Evolutionary conservation across 2,888 invertebrate species (phyloP).

Genomic region (Cerceris ruficornis): DNA sequence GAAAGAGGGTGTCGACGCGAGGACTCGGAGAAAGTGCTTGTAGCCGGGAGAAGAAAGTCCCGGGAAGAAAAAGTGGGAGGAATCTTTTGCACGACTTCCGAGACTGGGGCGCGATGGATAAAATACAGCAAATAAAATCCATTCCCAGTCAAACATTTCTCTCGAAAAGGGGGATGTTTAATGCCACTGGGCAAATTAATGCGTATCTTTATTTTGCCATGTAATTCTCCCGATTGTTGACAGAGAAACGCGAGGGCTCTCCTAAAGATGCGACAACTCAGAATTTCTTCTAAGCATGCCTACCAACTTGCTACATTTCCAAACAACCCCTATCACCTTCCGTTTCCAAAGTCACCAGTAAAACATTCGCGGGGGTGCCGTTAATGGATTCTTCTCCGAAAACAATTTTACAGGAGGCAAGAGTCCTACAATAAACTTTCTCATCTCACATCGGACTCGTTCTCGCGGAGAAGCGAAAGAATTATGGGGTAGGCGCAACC

Average conservation of each 20-base stretch:
- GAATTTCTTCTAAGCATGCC: no score
- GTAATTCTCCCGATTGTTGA: no score
- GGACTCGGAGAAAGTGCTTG: constrained; percentile 14
- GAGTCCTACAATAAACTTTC: neutral
- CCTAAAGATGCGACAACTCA: no score
- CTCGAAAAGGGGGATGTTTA: no score
- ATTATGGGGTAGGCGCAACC: constrained; percentile 18
- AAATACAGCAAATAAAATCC: neutral
- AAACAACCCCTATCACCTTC: no score
- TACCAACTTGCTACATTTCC: no score
- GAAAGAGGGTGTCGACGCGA: constrained; percentile 13
- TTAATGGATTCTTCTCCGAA: neutral
- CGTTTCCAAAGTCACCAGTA: no score
- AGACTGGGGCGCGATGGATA: neutral
- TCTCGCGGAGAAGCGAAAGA: constrained; percentile 3
- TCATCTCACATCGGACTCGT: constrained; percentile 2
- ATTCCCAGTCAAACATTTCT: no score
- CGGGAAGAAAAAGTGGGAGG: constrained; percentile 13
- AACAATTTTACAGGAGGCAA: neutral
- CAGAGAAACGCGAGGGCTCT: no score
- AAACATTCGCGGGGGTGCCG: neutral
- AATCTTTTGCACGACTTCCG: constrained; percentile 23
- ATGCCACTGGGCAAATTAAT: no score
- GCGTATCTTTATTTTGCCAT: no score
- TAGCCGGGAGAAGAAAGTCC: constrained; percentile 9